Evolutionary conservation across 1,140 invertebrate genomes (phyloP), one percentile per base, ranked within the genome.

Genomic region (Monochamus saltuarius): DNA sequence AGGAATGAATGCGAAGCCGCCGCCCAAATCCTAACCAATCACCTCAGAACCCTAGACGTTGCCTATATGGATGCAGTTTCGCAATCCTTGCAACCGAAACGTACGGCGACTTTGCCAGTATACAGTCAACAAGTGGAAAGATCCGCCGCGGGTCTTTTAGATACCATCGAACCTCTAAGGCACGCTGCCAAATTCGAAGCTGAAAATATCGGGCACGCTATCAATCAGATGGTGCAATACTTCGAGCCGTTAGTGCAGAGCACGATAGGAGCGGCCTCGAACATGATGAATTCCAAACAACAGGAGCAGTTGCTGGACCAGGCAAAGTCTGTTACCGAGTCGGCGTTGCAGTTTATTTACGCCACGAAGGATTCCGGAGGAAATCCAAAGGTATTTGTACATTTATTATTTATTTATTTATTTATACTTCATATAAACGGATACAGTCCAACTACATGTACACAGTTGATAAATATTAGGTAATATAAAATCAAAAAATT

Each of bases 271-370:
- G 88, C 87, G n/a, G 90, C 94, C 1, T 95, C 94, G 0, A 89
- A 93, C 68, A 90, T 94, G 75, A 85, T 89, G 6, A 94, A 96
- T 75, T 91, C 92, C 0, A 89, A 89, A 72, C 89, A 93, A 74
- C 96, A 98, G 77, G 89, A 90, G 75, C 83, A 87, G 34, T 78
- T 98, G 14, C 79, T 99, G 13, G 92, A 98, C 74, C 94, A 97
- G 76, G 89, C 92, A 0, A 95, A 97, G 75, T 97, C 96, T 0
- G 93, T 98, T 11, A 85, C 91, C 0, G 97, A 99, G 80, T 91
- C 92, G 9, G 85, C 90, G 8, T 77, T 94, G 8, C 92, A 96
- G 71, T 79, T 98, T 37, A 81, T 98, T 42, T 89, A 89, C 64
- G 85, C 90, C 0, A 87, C 90, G 4, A 96, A 95, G 75, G 92